phyloP scores from a whole-genome alignment of 2,888 invertebrate genomes.

The Drosophila aldrichi region DNA sequence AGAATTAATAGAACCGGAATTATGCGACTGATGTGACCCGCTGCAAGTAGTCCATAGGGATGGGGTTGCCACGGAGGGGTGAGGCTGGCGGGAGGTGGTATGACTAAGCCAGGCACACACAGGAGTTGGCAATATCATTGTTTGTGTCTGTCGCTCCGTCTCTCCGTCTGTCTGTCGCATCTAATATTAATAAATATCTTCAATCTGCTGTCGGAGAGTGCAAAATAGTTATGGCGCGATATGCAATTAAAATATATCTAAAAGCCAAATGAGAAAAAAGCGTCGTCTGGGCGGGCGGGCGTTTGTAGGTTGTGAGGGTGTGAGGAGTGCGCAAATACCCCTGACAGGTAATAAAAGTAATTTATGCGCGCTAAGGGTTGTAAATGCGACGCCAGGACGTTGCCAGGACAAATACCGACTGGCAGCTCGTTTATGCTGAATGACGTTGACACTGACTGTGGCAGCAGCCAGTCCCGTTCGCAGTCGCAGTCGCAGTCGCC shows the following conservation, averaged over 20 bases:
- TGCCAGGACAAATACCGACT: constrained; percentile 36
- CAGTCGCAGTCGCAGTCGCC: neutral
- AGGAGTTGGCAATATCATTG: constrained; percentile 33
- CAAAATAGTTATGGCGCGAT: constrained; percentile 82
- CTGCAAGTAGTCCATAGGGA: constrained; percentile 7
- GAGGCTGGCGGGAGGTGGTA: constrained; percentile 3
- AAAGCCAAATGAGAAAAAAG: constrained; percentile 66
- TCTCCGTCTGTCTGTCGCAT: constrained; percentile 71
- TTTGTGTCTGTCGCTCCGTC: constrained; percentile 57
- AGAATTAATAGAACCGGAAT: constrained; percentile 80
- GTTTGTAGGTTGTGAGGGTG: constrained; percentile 7
- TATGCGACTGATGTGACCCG: constrained; percentile 63
- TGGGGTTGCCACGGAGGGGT: neutral
- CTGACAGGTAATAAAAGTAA: constrained; percentile 85
- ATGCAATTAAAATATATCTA: constrained; percentile 84
- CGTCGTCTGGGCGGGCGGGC: neutral
- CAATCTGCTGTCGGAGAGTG: constrained; percentile 79
- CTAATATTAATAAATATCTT: constrained; percentile 83
- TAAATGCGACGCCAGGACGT: constrained; percentile 67
- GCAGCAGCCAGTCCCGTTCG: constrained; percentile 20
- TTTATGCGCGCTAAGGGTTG: constrained; percentile 84
- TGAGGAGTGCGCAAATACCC: constrained; percentile 70
- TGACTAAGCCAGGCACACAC: constrained; percentile 20
- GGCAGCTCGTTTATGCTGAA: constrained; percentile 77
- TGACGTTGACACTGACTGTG: constrained; percentile 75